Evolutionary conservation across 2,113 vertebrate genomes (phyloP), one percentile per base, ranked within the genome.

Genomic region (Oreochromis spilurus): DNA sequence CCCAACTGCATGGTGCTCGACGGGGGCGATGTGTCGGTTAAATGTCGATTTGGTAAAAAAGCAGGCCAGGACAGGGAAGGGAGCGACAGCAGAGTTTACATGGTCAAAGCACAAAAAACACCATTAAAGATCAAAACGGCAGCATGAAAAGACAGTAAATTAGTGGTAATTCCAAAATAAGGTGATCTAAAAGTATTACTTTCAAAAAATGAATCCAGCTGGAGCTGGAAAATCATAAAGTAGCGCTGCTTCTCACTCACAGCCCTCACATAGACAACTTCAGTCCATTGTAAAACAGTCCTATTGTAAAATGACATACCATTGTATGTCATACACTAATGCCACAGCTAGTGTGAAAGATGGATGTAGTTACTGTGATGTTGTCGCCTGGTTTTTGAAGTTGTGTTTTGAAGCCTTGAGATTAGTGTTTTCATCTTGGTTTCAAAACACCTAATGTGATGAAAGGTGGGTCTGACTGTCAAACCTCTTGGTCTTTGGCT

Each of bases 401-500:
- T 65, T n/a, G 6, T 36, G 31, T 65, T 36, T 38, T 65, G 60
- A 65, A 65, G 60, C 6, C 31, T 36, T 11, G 31, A 65, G 34
- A 65, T 65, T 4, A 38, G 17, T 38, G 60, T 38, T 38, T 65
- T 65, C 31, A 38, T 65, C 60, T 65, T 65, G n/a, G 34, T 65
- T 65, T 65, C 60, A 65, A 65, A 65, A 65, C 17, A 65, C 4
- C 60, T 12, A 38, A 65, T 65, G 60, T 21, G 60, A 65, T 65
- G 31, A 65, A 12, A n/a, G 19, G 34, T 38, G 31, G 34, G 60
- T n/a, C 34, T 65, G 9, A 65, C 17, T 65, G 17, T 1, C 6
- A 65, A n/a, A 65, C 10, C 10, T 12, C 34, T 65, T 65, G 34
- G 31, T 38, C 60, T n/a, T 65, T 36, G 60, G 60, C 60, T 65